Evolutionary conservation across 64 coral and sea anemone species (phyloP), one percentile per base, ranked within the genome.

Genomic region (Actinia equina): DNA sequence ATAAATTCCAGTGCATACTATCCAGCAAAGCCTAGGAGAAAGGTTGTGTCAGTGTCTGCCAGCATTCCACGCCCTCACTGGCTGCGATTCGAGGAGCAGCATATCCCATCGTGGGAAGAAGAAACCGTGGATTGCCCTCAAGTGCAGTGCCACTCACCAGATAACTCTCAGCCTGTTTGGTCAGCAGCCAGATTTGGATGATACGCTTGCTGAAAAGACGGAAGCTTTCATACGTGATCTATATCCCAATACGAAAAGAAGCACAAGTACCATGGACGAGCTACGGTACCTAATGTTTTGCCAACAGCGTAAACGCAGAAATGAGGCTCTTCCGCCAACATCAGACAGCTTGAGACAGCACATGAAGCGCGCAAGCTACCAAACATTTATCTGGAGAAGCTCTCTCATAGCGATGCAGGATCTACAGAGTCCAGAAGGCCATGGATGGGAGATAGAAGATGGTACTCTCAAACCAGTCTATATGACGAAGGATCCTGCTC

Each of bases 391-490:
- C 54, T 88, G 76, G 86, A 88, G 54, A 59, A 60, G 54, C n/a
- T 80, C 76, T 1, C 86, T 88, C 1, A 56, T 22, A 13, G n/a
- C 71, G 14, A 62, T 91, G 71, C 71, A 80, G 59, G 26, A 91
- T 20, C 61, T 86, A 23, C 74, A 42, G 27, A n/a, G 23, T 56
- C 89, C 89, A 44, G 41, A 49, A n/a, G 71, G 53, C 18, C 52
- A 91, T 86, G 89, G 89, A n/a, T 91, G 83, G 89, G 22, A 51
- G 18, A 10, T 86, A 63, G 27, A 43, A 41, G 44, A 93, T 49
- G 91, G 79, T 8, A 13, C 77, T 22, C 82, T 89, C 84, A 86
- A 37, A 71, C 92, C 92, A 54, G 44, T 76, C 14, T 56, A 70
- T 13, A 94, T 74, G 92, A 78, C 84, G 43, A 86, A 89, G 53